Conservation (phyloP, 2,113 vertebrate species). For the Ammodytes marinus region DNA sequence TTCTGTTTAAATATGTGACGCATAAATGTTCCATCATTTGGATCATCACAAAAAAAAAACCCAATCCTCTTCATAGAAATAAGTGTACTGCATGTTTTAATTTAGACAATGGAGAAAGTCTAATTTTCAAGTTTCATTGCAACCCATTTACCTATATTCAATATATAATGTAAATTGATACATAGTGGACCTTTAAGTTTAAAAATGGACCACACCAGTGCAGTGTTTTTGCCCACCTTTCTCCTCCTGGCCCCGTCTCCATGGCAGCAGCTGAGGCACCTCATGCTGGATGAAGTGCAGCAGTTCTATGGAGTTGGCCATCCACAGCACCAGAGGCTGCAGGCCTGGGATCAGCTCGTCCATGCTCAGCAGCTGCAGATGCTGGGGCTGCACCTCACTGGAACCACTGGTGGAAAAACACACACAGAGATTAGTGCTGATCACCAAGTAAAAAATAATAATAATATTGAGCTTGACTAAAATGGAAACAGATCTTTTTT, state of each 20-base stretch:
- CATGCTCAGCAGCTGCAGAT: conserved; percentile 54
- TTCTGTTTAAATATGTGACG: no score
- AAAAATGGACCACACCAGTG: no score
- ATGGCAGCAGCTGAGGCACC: conserved; percentile 82
- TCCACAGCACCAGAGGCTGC: conserved; percentile 83
- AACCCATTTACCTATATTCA: no score
- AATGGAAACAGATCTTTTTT: no score
- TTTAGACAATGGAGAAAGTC: no score
- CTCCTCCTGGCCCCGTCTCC: conserved; percentile 67
- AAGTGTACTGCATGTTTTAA: no score
- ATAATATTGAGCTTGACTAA: background rate
- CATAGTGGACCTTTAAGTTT: no score
- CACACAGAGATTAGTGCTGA: background rate
- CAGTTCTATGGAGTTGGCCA: conserved; percentile 87
- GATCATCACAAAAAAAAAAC: no score
- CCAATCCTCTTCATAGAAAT: no score
- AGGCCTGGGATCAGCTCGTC: conserved; percentile 79
- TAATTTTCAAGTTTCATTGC: no score
- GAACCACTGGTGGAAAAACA: conserved; percentile 49
- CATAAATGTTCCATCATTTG: no score
- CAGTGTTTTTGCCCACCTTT: conserved; percentile 43
- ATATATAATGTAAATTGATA: no score
- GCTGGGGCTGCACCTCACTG: conserved; percentile 34
- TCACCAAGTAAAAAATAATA: background rate
- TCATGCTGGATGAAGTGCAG: conserved; percentile 87